A percentile compares a stretch with the other conserved stretches of the same genome.
Conservation (phyloP, 1,140 invertebrate genomes). For the Aphelenchoides avenae region DNA sequence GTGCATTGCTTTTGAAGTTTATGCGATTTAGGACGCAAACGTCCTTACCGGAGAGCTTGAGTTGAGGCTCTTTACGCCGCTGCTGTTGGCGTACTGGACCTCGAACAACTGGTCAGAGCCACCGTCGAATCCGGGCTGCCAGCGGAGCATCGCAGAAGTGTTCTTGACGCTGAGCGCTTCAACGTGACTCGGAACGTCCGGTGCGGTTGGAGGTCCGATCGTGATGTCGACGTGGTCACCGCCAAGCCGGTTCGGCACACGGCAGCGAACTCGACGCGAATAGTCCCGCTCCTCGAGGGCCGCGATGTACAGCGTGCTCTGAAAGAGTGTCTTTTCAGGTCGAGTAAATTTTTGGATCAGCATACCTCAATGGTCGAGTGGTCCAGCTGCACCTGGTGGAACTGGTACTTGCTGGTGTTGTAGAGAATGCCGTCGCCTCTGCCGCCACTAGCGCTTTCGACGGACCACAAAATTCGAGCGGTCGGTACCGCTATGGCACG, state of each 20-base stretch:
- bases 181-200: slow-evolving; percentile 75
- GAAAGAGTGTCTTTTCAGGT: no score
- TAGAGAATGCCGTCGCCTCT: slow-evolving; percentile 63
- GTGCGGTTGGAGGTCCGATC: slow-evolving; percentile 67
- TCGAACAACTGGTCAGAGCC: slow-evolving; percentile 78
- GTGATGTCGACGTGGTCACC: slow-evolving; percentile 71
- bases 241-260: slow-evolving; percentile 75
- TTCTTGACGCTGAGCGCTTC: slow-evolving; percentile 79
- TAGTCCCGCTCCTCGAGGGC: slow-evolving; percentile 79
- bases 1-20: neutral
- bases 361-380: slow-evolving; percentile 56
- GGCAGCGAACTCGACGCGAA: no score
- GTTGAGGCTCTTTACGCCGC: slow-evolving; percentile 69
- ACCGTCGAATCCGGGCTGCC: slow-evolving; percentile 90
- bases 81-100: slow-evolving; percentile 68
- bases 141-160: slow-evolving; percentile 76
- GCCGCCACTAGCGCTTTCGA: slow-evolving; percentile 70
- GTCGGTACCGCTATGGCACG: slow-evolving; percentile 75
- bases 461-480: no score
- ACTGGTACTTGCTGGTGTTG: slow-evolving; percentile 68
- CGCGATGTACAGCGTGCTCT: slow-evolving; percentile 74
- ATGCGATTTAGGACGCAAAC: no score
- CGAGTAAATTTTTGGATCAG: no score
- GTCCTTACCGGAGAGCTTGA: slow-evolving; percentile 62
- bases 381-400: slow-evolving; percentile 64